Conservation (phyloP, 2,888 invertebrate species). For the Chymomyza caudatula region DNA sequence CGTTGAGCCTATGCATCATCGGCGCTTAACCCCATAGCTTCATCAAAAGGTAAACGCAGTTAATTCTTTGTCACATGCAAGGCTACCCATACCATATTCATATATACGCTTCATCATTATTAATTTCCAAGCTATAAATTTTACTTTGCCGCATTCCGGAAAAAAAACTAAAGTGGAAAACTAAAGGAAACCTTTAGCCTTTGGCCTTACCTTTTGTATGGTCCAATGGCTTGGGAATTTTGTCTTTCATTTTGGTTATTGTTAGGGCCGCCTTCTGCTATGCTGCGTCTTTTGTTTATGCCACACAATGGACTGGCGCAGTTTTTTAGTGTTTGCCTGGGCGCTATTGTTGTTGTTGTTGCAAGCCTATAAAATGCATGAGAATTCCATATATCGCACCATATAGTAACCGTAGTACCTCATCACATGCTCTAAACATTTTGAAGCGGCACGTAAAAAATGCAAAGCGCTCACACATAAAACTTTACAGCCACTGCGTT, state of each 20-base stretch:
- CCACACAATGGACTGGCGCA: slow-evolving; percentile 64
- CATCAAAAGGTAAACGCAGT: slow-evolving; percentile 11
- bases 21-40: slow-evolving; percentile 2
- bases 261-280: slow-evolving; percentile 32
- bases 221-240: slow-evolving; percentile 46
- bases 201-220: slow-evolving; percentile 57
- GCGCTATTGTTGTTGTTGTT: slow-evolving; percentile 4
- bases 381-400: slow-evolving; percentile 59
- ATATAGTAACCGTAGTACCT: slow-evolving; percentile 46
- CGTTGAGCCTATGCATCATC: background rate
- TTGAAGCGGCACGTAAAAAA: slow-evolving; percentile 65
- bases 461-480: slow-evolving; percentile 39
- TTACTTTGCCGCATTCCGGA: slow-evolving; percentile 65
- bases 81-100: background rate
- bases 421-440: slow-evolving; percentile 58
- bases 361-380: slow-evolving; percentile 63
- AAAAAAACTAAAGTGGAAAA: background rate
- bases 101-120: slow-evolving; percentile 56
- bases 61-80: slow-evolving; percentile 5
- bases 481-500: slow-evolving; percentile 36
- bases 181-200: background rate
- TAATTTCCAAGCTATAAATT: slow-evolving; percentile 71
- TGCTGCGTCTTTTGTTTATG: slow-evolving; percentile 66
- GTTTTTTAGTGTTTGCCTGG: slow-evolving; percentile 36
- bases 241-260: slow-evolving; percentile 21